A percentile compares a stretch with the other conserved stretches of the same genome.
These are phyloP conservation scores for Melanargia galathea DNA, from an alignment of 2,888 invertebrate genomes.

Conservation along the genomic window DNA sequence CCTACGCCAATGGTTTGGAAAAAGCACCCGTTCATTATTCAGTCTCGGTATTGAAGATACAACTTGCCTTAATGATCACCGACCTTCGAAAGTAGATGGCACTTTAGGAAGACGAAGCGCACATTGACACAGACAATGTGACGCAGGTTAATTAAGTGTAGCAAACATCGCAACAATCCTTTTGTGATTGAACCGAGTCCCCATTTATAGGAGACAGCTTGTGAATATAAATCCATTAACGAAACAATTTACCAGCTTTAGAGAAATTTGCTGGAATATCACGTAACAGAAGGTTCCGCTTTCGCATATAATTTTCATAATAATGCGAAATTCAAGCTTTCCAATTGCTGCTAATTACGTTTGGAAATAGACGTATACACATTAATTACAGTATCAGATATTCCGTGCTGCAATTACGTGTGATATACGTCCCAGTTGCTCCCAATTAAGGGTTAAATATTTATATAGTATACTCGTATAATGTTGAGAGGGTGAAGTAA, in stretches of 20 bases:
- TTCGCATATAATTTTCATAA: not conserved
- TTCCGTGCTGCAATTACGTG: conserved; percentile 12
- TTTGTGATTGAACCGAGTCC: too few species aligned
- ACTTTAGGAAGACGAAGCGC: too few species aligned
- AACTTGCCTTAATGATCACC: too few species aligned
- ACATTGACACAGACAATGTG: too few species aligned
- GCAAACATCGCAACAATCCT: too few species aligned
- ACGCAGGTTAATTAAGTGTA: too few species aligned
- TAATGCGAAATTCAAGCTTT: conserved; percentile 8
- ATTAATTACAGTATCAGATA: conserved; percentile 8
- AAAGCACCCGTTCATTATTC: too few species aligned
- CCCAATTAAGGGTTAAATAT: not conserved
- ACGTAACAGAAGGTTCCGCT: conserved; percentile 4
- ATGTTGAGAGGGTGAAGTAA: not conserved
- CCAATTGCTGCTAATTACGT: not conserved
- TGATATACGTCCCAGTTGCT: conserved; percentile 9
- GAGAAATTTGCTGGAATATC: not conserved
- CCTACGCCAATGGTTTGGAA: too few species aligned
- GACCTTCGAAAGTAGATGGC: too few species aligned
- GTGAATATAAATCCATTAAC: not conserved
- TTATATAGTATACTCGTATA: not conserved
- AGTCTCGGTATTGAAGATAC: too few species aligned
- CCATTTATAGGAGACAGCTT: too few species aligned
- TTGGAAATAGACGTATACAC: conserved; percentile 5
- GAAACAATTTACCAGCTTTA: not conserved